Base-by-base conservation (phyloP, 2,888 invertebrate species). In the Drosophila mayaguana region DNA sequence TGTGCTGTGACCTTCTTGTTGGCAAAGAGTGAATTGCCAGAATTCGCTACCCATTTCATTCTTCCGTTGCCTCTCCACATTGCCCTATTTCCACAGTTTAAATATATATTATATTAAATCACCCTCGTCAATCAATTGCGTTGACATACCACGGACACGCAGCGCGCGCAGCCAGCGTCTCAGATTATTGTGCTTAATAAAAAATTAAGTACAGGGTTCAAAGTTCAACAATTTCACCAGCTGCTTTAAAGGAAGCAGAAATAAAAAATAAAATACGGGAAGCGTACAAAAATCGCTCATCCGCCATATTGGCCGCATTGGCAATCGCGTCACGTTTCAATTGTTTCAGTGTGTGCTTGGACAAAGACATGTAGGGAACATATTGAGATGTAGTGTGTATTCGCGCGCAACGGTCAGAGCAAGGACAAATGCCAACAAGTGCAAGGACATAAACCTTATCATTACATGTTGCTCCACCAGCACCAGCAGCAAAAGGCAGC, bases 81-180 rank as follows among this genome's bases (percentile, higher is more conserved):
- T 53, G 38, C 12, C 25, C 54, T 38, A 22, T 32, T 42, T 14
- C 18, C 46, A n/a, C 53, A n/a, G 43, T 36, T 80, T 67, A 63
- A 71, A 77, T 87, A 66, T 73, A 77, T 34, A 50, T 50, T 50
- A 8, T 89, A 85, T 85, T 89, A 85, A 89, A 77, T 85, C 79
- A 86, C 88, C 90, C 90, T 86, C 90, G 90, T 86, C 86, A 86
- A 89, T 89, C 89, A 84, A 83, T 75, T 80, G 72, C 70, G 88
- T 86, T 88, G 89, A 89, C 88, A 85, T 84, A 78, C 76, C 67
- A 59, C 51, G 62, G 70, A 65, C 70, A 55, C 66, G 42, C 48
- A 59, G 51, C 55, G 48, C 14, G 36, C 34, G 25, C 51, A 32
- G 57, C 57, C 18, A 34, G 74, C 75, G 43, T 43, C 45, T 43